Conservation (phyloP, 2,113 vertebrate genomes). For the Furnarius figulus region DNA sequence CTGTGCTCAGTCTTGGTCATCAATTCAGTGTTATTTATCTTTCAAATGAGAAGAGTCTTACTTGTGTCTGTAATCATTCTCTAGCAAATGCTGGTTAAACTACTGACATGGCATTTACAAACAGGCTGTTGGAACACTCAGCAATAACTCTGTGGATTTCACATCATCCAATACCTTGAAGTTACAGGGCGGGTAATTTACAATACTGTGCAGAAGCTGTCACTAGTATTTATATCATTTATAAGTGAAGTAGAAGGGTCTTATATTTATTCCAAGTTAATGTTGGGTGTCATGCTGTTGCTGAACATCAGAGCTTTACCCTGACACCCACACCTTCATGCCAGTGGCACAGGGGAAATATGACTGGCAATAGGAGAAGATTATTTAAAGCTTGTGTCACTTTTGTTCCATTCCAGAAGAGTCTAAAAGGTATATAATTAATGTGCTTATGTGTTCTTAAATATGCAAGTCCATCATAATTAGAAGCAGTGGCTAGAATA, state of each 20-base stretch:
- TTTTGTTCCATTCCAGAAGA: conserved; percentile 22
- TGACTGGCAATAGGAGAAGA: neutral
- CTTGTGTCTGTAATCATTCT: neutral
- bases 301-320: neutral
- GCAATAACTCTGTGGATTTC: neutral
- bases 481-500: neutral
- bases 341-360: neutral
- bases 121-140: neutral
- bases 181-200: neutral
- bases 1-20: neutral
- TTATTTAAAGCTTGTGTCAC: neutral
- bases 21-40: neutral
- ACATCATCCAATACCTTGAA: neutral
- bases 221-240: neutral
- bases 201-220: neutral
- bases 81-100: neutral
- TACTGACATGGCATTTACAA: neutral
- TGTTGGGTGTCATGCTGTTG: neutral
- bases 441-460: conserved; percentile 16
- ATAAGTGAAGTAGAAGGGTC: neutral
- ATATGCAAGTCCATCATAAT: conserved; percentile 16
- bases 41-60: neutral
- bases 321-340: neutral
- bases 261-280: conserved; percentile 2
- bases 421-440: conserved; percentile 20